Evolutionary conservation across 2,113 vertebrate genomes (phyloP).

Genomic region (Crotalus viridis): DNA sequence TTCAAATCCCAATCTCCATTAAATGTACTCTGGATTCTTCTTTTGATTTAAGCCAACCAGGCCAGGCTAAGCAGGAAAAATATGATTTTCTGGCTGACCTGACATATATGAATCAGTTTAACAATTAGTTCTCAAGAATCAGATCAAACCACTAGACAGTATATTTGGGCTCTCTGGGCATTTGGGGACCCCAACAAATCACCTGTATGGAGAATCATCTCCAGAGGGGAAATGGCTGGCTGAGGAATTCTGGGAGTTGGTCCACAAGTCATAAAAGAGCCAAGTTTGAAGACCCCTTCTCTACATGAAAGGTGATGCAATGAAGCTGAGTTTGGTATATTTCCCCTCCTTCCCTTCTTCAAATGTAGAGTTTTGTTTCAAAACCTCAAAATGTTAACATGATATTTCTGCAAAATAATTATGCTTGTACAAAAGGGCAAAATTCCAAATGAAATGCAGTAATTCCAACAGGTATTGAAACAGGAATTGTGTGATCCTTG

Average conservation of each 20-base stretch:
- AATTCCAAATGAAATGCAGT: neutral
- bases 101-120: neutral
- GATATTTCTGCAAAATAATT: neutral
- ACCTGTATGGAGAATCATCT: neutral
- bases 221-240: neutral
- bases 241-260: too few relatives aligned
- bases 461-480: neutral
- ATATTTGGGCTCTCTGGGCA: neutral
- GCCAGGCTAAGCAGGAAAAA: neutral
- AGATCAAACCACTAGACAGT: neutral
- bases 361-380: neutral
- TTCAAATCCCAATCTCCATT: neutral
- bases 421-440: neutral
- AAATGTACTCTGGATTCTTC: neutral
- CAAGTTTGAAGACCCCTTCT: too few relatives aligned
- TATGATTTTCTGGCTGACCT: neutral
- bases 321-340: neutral
- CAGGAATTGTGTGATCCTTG: neutral
- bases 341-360: neutral
- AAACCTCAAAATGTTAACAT: neutral
- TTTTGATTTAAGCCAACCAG: neutral
- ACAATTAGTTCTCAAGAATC: neutral
- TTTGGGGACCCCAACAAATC: neutral
- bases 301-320: neutral
- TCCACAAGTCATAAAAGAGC: too few relatives aligned